Percentiles rank a stretch among this genome's conserved stretches.
Conservation (phyloP, 2,888 invertebrate species). For the Germaria angustata region DNA sequence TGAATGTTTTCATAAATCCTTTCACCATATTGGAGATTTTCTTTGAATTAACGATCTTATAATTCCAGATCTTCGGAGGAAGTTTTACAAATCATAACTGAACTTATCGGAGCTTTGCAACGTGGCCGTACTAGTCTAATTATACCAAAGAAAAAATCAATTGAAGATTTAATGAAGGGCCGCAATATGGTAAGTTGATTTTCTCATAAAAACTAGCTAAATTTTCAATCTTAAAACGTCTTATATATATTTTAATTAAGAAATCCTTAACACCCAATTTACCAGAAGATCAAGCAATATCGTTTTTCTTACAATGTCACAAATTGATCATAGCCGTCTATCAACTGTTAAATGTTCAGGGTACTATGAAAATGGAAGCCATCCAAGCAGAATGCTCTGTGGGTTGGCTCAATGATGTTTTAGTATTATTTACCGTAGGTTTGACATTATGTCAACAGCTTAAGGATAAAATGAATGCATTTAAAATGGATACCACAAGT, state of each 20-base stretch:
- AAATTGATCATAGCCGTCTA: constrained; percentile 96
- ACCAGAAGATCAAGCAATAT: constrained; percentile 95
- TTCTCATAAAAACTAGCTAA: background rate
- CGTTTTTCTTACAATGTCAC: constrained; percentile 97
- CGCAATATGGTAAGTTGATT: constrained; percentile 88
- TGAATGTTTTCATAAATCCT: too few species aligned
- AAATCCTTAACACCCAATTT: constrained; percentile 94
- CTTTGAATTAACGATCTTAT: too few species aligned
- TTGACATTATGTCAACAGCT: constrained; percentile 95
- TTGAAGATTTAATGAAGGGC: constrained; percentile 95
- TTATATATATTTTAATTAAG: constrained; percentile 81
- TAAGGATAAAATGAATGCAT: constrained; percentile 90
- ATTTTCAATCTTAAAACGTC: background rate
- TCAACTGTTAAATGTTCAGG: constrained; percentile 90
- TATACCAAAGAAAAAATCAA: constrained; percentile 94
- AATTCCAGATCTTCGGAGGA: constrained; percentile 87
- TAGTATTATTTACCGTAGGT: constrained; percentile 92
- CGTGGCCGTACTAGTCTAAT: constrained; percentile 92
- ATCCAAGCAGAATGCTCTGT: constrained; percentile 95
- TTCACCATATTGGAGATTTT: too few species aligned
- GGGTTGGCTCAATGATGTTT: constrained; percentile 95
- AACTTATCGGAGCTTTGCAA: constrained; percentile 90
- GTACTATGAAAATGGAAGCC: constrained; percentile 91
- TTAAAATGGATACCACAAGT: constrained; percentile 68
- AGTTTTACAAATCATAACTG: constrained; percentile 91